phyloP scores from a whole-genome alignment of 2,113 vertebrate genomes.

The Manacus vitellinus region DNA sequence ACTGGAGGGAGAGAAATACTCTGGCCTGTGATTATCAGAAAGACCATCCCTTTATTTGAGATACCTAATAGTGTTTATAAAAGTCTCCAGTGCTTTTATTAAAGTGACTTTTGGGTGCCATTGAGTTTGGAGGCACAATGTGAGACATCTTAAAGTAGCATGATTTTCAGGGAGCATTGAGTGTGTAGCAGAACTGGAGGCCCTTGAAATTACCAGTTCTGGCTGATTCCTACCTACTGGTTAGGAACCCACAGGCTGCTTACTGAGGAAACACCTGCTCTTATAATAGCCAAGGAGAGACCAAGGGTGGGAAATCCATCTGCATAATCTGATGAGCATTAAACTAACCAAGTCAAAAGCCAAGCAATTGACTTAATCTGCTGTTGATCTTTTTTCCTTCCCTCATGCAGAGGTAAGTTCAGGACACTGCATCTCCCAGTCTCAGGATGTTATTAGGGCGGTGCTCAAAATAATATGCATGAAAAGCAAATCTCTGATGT shows the following conservation, averaged over 20 bases:
- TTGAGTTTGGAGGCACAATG: not conserved
- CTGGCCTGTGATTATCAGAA: not conserved
- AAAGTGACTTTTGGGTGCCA: not conserved
- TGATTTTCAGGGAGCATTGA: not conserved
- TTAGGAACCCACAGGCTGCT: not conserved
- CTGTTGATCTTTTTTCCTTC: not conserved
- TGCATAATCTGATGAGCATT: slow-evolving; percentile 47
- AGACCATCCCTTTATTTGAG: not conserved
- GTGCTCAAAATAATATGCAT: not conserved
- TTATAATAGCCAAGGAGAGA: not conserved
- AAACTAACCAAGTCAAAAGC: slow-evolving; percentile 43
- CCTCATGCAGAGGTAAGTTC: not conserved
- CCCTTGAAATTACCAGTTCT: not conserved
- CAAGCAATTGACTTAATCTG: slow-evolving; percentile 40
- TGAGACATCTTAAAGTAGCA: not conserved
- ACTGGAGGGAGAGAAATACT: not conserved
- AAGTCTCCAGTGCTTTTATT: not conserved
- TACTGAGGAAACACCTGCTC: slow-evolving; percentile 39
- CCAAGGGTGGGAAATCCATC: slow-evolving; percentile 6
- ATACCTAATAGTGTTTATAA: not conserved
- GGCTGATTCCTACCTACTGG: not conserved
- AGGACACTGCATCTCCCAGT: not conserved
- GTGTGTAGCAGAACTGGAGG: not conserved
- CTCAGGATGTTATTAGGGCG: not conserved
- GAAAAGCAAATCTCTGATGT: not conserved